phyloP scores from a whole-genome alignment of 1,140 invertebrate species.

The Potamilus streckersoni region DNA sequence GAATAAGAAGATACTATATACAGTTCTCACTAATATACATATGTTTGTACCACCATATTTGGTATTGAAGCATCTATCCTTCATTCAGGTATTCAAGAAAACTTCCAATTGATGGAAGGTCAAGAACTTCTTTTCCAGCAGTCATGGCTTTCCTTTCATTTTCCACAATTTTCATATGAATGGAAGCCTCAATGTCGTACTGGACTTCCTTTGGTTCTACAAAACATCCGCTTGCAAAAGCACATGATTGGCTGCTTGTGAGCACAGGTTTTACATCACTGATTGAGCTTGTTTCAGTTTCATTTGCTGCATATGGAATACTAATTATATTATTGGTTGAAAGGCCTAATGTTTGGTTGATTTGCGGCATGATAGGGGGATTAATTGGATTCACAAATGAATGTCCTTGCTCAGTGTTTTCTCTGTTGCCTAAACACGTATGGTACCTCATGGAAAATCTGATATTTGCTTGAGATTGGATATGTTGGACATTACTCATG shows the following conservation, averaged over 20 bases:
- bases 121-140: too few species aligned
- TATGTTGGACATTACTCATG: neutral
- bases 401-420: too few species aligned
- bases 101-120: too few species aligned
- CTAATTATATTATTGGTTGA: neutral
- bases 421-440: too few species aligned
- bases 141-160: neutral
- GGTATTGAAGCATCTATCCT: too few species aligned
- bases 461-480: slow-evolving; percentile 5
- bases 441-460: slow-evolving; percentile 8
- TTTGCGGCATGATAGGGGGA: neutral
- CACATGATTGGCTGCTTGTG: neutral
- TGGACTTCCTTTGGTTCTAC: slow-evolving; percentile 2
- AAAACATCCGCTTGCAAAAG: neutral
- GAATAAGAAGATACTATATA: too few species aligned
- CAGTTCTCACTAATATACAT: too few species aligned
- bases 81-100: too few species aligned
- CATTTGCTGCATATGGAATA: neutral
- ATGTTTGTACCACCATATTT: too few species aligned
- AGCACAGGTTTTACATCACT: neutral
- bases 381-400: too few species aligned
- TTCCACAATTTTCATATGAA: slow-evolving; percentile 50
- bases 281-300: neutral
- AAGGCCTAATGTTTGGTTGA: neutral
- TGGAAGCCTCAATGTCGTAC: slow-evolving; percentile 38